Conservation (phyloP, 2,113 vertebrate genomes). For the Alces alces region DNA sequence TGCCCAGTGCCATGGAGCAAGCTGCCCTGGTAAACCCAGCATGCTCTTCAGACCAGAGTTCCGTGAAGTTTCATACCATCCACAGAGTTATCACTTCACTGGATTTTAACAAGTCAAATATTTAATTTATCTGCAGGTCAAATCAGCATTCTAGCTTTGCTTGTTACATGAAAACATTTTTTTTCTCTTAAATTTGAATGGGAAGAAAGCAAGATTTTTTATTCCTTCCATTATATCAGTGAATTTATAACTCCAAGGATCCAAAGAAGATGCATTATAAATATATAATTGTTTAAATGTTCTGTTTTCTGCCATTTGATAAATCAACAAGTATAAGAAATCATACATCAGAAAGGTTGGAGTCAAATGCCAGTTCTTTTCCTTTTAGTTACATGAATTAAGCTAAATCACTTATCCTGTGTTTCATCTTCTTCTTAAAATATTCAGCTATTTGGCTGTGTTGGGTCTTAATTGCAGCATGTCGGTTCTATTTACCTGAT, state of each 20-base stretch:
- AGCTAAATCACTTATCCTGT: background rate
- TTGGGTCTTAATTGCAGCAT: background rate
- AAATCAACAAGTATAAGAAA: background rate
- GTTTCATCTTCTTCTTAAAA: background rate
- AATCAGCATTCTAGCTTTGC: constrained; percentile 51
- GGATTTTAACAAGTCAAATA: constrained; percentile 58
- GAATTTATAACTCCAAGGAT: constrained; percentile 17
- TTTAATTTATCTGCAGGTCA: constrained; percentile 59
- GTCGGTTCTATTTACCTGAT: background rate
- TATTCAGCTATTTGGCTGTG: background rate
- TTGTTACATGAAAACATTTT: constrained; percentile 42
- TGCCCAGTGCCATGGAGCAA: background rate
- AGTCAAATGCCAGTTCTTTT: background rate
- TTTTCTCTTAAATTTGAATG: background rate
- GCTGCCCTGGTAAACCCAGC: background rate
- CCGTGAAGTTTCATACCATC: constrained; percentile 27
- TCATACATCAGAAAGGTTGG: background rate
- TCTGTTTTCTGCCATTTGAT: background rate
- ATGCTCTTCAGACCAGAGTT: background rate
- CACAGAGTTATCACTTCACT: constrained; percentile 33
- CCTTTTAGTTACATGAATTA: background rate
- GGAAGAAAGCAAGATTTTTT: constrained; percentile 36
- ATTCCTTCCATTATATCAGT: constrained; percentile 43
- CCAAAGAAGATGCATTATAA: background rate
- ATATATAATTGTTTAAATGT: background rate